Conservation (phyloP, 2,113 vertebrate species). For the Meleagris gallopavo region DNA sequence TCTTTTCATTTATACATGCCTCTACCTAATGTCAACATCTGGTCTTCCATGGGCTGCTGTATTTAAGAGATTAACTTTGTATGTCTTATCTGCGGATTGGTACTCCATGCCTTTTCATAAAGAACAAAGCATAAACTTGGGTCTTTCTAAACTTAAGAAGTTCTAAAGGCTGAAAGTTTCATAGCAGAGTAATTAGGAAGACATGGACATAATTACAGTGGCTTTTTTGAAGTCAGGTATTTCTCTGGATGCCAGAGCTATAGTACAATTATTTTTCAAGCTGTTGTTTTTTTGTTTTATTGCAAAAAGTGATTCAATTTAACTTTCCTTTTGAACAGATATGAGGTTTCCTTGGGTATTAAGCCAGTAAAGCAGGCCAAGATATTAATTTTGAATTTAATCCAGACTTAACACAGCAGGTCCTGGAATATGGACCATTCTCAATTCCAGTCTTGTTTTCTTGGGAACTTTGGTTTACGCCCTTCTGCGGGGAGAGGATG, state of each 20-base stretch:
- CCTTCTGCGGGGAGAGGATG: not conserved
- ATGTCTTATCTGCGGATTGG: not conserved
- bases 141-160: not conserved
- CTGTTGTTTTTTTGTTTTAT: not conserved
- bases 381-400: not conserved
- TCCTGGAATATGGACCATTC: not conserved
- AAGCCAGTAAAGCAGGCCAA: not conserved
- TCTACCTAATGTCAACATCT: not conserved
- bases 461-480: not conserved
- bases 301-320: not conserved
- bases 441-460: not conserved
- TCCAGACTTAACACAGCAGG: not conserved
- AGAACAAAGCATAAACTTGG: not conserved
- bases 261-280: not conserved
- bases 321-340: not conserved
- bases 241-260: not conserved
- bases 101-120: not conserved
- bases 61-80: not conserved
- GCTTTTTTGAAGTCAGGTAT: not conserved
- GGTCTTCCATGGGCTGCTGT: not conserved
- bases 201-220: not conserved
- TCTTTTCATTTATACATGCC: not conserved
- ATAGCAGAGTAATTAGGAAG: not conserved
- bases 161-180: not conserved
- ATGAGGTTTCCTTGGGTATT: not conserved